Conservation (phyloP, 2,888 invertebrate species). For the Marasmarcha lunaedactyla region DNA sequence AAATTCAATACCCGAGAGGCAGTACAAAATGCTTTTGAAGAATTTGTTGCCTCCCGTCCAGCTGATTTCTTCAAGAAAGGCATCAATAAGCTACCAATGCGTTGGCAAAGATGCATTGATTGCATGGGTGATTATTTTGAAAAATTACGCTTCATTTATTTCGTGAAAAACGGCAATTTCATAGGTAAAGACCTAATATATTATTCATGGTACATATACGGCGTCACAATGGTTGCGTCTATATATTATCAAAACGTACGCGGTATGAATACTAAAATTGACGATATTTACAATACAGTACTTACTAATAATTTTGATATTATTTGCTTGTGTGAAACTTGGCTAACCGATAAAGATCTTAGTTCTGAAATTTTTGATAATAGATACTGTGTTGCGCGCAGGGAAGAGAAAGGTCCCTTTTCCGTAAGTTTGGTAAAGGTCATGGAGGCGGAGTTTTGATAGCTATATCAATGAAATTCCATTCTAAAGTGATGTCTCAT, state of each 20-base stretch:
- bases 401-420: background rate
- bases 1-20: too few relatives aligned
- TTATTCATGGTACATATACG: too few relatives aligned
- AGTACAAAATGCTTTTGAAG: too few relatives aligned
- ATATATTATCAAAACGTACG: background rate
- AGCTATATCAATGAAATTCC: background rate
- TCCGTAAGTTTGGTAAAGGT: background rate
- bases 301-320: constrained; percentile 1
- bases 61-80: too few relatives aligned
- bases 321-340: background rate
- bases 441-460: constrained; percentile 1
- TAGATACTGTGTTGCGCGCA: background rate
- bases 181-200: too few relatives aligned
- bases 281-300: background rate
- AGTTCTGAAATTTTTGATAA: background rate
- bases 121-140: too few relatives aligned
- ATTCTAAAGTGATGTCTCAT: background rate
- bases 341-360: background rate
- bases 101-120: too few relatives aligned
- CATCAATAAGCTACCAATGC: too few relatives aligned
- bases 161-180: too few relatives aligned
- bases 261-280: background rate
- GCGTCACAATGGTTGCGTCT: background rate
- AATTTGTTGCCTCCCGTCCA: too few relatives aligned
- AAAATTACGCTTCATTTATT: too few relatives aligned